phyloP scores from a whole-genome alignment of 2,113 vertebrate genomes.

The Python bivittatus region DNA sequence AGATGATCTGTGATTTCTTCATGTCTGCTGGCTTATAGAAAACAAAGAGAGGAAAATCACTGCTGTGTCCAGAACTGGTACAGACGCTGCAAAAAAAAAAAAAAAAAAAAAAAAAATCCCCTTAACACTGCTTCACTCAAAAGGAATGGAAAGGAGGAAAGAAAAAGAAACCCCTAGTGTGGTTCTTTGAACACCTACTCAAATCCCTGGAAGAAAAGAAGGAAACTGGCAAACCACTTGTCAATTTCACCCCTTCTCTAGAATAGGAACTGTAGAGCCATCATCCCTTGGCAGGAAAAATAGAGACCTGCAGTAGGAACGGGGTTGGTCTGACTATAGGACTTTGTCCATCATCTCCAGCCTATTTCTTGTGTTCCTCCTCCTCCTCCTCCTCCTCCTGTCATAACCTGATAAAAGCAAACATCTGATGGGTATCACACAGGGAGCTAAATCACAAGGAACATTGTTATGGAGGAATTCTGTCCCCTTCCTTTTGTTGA shows the following conservation, averaged over 20 bases:
- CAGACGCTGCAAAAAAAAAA: background rate
- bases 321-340: background rate
- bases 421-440: background rate
- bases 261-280: background rate
- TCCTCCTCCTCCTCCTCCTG: background rate
- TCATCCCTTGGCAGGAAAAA: background rate
- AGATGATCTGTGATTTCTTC: background rate
- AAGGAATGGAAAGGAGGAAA: background rate
- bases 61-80: background rate
- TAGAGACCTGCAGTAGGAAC: background rate
- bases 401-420: background rate
- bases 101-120: too few relatives aligned
- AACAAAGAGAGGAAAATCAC: background rate
- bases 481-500: background rate
- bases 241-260: background rate
- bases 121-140: background rate
- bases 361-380: background rate
- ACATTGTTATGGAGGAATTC: background rate
- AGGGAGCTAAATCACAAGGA: background rate
- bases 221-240: background rate
- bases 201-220: background rate
- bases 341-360: background rate
- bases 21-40: background rate
- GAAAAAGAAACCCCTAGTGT: background rate
- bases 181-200: background rate